phyloP scores from a whole-genome alignment of 2,797 vertebrate genomes.

The Martes flavigula region DNA sequence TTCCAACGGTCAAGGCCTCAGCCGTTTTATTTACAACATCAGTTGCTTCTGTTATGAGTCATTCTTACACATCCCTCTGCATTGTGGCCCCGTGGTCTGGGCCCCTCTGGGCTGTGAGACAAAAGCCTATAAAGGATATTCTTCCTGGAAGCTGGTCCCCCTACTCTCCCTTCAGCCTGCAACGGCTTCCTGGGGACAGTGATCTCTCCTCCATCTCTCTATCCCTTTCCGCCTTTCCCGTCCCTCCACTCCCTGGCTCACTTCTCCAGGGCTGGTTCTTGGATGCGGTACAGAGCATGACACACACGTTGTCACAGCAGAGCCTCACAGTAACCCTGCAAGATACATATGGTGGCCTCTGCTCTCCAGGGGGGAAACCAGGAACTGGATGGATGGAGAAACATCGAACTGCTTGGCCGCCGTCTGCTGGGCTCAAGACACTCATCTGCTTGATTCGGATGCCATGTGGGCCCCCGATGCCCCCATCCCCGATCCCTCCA shows the following conservation, averaged over 20 bases:
- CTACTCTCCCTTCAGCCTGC: background rate
- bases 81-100: background rate
- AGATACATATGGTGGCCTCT: background rate
- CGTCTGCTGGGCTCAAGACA: background rate
- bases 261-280: background rate
- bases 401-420: background rate
- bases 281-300: background rate
- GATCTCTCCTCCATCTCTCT: background rate
- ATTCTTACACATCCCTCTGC: background rate
- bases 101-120: background rate
- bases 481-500: background rate
- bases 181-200: background rate
- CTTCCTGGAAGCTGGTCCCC: background rate
- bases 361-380: background rate
- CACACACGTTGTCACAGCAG: background rate
- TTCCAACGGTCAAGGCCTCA: background rate
- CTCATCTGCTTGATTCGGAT: background rate
- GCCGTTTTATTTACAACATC: background rate
- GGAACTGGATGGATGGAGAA: background rate
- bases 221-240: background rate
- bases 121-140: background rate
- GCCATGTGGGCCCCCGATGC: background rate
- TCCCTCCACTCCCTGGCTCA: background rate
- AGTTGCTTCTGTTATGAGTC: conserved; percentile 44
- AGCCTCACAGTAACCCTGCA: background rate